Evolutionary conservation across 1,140 invertebrate species (phyloP).

Genomic region (Cyrtorhinus lividipennis): DNA sequence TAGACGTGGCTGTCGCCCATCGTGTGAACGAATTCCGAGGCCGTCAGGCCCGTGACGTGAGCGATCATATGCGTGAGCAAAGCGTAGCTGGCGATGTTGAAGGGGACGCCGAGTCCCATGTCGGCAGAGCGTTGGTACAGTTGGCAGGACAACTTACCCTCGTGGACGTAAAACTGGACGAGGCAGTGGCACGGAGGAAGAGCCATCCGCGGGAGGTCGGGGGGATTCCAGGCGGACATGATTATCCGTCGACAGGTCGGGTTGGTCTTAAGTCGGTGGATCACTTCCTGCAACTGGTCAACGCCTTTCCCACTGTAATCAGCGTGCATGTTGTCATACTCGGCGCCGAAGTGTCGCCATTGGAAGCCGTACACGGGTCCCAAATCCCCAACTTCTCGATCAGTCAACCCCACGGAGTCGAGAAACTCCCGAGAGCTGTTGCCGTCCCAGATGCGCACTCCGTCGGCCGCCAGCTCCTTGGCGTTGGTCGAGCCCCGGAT

Average conservation of each 20-base stretch:
- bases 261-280: constrained; percentile 67
- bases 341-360: constrained; percentile 95
- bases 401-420: constrained; percentile 69
- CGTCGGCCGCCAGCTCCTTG: constrained; percentile 67
- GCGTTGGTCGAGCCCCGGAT: constrained; percentile 86
- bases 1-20: constrained; percentile 97
- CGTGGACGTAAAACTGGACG: constrained; percentile 85
- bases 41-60: constrained; percentile 75
- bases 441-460: constrained; percentile 94
- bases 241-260: constrained; percentile 82
- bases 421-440: constrained; percentile 87
- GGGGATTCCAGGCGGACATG: constrained; percentile 91
- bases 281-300: constrained; percentile 81
- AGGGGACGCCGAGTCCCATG: constrained; percentile 95
- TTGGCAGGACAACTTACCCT: constrained; percentile 73
- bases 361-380: constrained; percentile 99
- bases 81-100: constrained; percentile 97
- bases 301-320: constrained; percentile 80
- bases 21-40: constrained; percentile 92
- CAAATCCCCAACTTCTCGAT: constrained; percentile 88
- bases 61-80: constrained; percentile 93
- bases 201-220: constrained; percentile 82
- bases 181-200: constrained; percentile 94
- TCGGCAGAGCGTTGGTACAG: constrained; percentile 95
- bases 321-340: constrained; percentile 70